These are phyloP conservation scores for Melanerpes aurifrons DNA, from an alignment of 2,113 vertebrate genomes.

Conservation along the genomic window DNA sequence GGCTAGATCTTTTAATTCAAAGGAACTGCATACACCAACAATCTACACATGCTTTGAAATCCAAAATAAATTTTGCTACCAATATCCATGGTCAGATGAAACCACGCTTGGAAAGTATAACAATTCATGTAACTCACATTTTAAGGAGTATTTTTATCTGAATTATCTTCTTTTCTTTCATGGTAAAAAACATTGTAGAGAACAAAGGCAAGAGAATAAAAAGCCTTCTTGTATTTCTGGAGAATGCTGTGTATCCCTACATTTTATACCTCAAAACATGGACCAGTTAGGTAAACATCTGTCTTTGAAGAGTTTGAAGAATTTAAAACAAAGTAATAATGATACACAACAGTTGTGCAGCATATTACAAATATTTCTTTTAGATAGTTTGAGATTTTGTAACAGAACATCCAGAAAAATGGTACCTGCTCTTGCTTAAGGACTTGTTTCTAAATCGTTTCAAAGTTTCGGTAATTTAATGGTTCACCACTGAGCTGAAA, in stretches of 20 bases:
- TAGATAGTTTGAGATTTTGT: conserved; percentile 31
- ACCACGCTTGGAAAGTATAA: neutral
- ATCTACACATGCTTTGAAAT: neutral
- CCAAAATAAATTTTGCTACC: neutral
- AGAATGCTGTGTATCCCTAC: neutral
- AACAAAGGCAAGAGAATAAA: neutral
- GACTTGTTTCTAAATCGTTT: neutral
- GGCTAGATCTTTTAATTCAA: neutral
- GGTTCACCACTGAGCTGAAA: neutral
- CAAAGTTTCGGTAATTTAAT: neutral
- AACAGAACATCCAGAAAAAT: neutral
- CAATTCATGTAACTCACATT: neutral
- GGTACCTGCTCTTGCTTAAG: neutral
- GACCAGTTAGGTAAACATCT: conserved; percentile 29
- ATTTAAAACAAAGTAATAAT: conserved; percentile 44
- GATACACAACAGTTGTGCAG: conserved; percentile 26
- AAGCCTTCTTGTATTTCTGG: neutral
- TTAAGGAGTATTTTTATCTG: neutral
- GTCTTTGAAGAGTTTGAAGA: conserved; percentile 25
- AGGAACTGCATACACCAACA: neutral
- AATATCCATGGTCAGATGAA: neutral
- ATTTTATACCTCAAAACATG: neutral
- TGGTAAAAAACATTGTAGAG: neutral
- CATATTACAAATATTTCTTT: conserved; percentile 29
- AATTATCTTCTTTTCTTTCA: neutral